Evolutionary conservation across 2,888 invertebrate genomes (phyloP), one percentile per base, ranked within the genome.

Genomic region (Sarcophaga variegata): DNA sequence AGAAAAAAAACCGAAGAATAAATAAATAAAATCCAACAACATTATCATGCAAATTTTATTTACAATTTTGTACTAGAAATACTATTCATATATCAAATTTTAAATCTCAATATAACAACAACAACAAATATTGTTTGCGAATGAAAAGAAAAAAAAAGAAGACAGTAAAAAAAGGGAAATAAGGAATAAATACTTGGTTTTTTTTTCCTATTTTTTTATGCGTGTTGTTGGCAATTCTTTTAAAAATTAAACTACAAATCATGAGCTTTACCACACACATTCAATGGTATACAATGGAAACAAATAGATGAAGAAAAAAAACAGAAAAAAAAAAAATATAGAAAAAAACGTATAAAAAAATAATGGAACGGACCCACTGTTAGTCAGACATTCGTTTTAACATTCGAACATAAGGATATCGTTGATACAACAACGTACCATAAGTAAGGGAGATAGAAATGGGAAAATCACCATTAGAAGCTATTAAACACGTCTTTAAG

Each of bases 41-140:
- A 88, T 88, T 88, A 89, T 87, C 83, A 89, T 89, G 89, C 87
- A 89, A 89, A 88, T 89, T 89, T 89, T 89, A 89, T 89, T 89
- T 88, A 88, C 88, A 89, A 89, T 86, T 81, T 81, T 87, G 79
- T 81, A 83, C 70, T 80, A 79, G 75, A 76, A 81, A 64, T 83
- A 27, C 79, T 10, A 6, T 20, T 37, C 83, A 78, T 86, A 88
- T 84, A 88, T 88, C 88, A 88, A 88, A 88, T 83, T 83, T 84
- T 81, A 87, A 88, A 83, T 86, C 88, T 79, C 59, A 84, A 82
- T 85, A 84, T 0, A 37, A n/a, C 20, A 1, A 22, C 22, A 22
- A 37, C 37, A 37, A 37, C 67, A 82, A 85, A 81, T 70, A 79
- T 79, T 76, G 25, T 60, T 25, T 77, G 66, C 37, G 77, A 47